Evolutionary conservation across 2,888 invertebrate species (phyloP), one percentile per base, ranked within the genome.

Genomic region (Trisateles emortualis): DNA sequence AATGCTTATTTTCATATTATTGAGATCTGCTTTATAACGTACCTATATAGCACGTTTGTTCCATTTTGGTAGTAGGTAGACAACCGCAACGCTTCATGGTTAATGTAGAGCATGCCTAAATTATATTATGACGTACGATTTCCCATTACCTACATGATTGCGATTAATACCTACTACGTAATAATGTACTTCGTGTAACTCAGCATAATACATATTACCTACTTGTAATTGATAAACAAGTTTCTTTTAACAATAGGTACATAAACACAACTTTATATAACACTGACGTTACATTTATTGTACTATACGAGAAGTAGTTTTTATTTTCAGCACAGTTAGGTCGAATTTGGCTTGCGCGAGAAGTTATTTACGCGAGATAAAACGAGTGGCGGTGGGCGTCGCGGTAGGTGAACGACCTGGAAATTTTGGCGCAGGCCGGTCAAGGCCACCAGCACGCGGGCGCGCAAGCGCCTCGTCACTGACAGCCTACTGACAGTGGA

Each of bases 401-500:
- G 83, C 72, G 79, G 80, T 81, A 81, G 88, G 89, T 89, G 89
- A 90, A 92, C 74, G 91, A 90, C 88, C 92, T 85, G 91, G 86
- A 87, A 89, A 88, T 90, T 92, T 92, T 92, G 92, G 92, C 92
- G 92, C 92, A 90, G 89, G 86, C 85, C 90, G 92, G 92, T 92
- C 92, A 92, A 92, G 92, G 92, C 91, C 92, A 84, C 78, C 69
- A 71, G 73, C 76, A 58, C 64, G 59, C 73, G 75, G 74, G 75
- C 76, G 79, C 86, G 87, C 88, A 83, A 57, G 80, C 87, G 86
- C 83, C 70, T 58, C 65, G 81, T 78, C 81, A 66, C 66, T 59
- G 70, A 65, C 72, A 78, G 68, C 56, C 26, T 8, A 72, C 64
- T 64, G 58, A 63, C 57, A 30, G 0, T 26, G 24, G 10, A 35